Evolutionary conservation across 2,888 invertebrate species (phyloP), one percentile per base, ranked within the genome.

Genomic region (Drosophila subquinaria): DNA sequence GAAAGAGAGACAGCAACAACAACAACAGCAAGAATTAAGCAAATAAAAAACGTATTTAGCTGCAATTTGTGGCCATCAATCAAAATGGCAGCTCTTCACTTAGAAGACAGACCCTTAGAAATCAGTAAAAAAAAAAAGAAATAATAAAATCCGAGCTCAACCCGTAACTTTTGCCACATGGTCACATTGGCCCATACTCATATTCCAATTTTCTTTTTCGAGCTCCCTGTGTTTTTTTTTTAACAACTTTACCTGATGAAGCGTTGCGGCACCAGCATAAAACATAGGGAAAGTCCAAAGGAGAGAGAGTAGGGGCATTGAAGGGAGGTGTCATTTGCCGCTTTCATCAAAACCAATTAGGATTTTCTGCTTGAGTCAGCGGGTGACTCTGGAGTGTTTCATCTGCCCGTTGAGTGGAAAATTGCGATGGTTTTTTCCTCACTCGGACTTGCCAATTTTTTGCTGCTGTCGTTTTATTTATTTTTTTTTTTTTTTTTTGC

Each of bases 291-390:
- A 15, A 27, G 11, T 4, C 10, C 36, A 4, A 35, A 4, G 4
- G 6, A 35, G 20, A n/a, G n/a, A 10, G 27, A 27, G 20, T n/a
- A 36, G 30, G 23, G 38, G 15, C 3, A 4, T 15, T 15, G 15
- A 27, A 40, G 15, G 27, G 74, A 61, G 69, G 61, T 82, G 88
- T 81, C 90, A 82, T 86, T 83, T 52, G 38, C 75, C 87, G 88
- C 89, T 91, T 89, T 91, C 90, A 91, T 90, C 91, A 91, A 90
- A 91, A 90, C 90, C 92, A 91, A 92, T 91, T 92, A 91, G 90
- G 88, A 83, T 90, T 91, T 90, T 82, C 80, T 79, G 82, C 88
- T 88, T 82, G 80, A 83, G 82, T 79, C 84, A 78, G 75, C 84
- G 79, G 69, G 53, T 52, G 33, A 45, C 43, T 43, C 35, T 70